Base-by-base conservation (phyloP, 2,113 vertebrate genomes). In the Hucho hucho region DNA sequence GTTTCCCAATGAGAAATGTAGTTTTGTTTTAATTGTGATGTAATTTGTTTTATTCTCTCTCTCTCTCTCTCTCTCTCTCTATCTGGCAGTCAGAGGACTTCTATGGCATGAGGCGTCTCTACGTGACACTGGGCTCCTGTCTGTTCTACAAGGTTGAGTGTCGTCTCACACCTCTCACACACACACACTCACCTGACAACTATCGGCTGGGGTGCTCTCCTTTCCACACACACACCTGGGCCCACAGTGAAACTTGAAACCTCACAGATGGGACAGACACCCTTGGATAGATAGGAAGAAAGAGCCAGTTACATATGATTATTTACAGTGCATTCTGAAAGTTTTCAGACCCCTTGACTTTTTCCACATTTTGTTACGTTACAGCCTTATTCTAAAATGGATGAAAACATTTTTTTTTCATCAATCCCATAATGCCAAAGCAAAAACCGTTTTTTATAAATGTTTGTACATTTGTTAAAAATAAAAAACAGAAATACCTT, bases 131-230 rank as follows among this genome's bases (percentile, higher is more conserved):
- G 75, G 98, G 98, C 37, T 97, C 96, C 73, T 98, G 96, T 87
- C 92, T 99, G 53, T 99, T 98, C 89, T 99, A 98, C 81, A 98
- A 97, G 95, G 98, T 99, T 43, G 83, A 43, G 91, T 71, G 4
- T 82, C 9, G 2, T 32, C 5, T 32, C 32, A 32, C 32, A 32
- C 32, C 29, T 37, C 7, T 9, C 64, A 28, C 14, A 46, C 1
- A 6, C 32, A 29, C 70, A 59, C 53, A 58, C 53, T n/a, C 56
- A 58, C 16, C 16, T 59, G 56, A 59, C 16, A 3, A 59, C 14
- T n/a, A 59, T 6, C 32, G 6, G 32, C 32, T 32, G 32, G 32
- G 32, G 5, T 1, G 32, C 32, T 32, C 32, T 32, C 32, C 32
- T 32, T 6, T 53, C 11, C 16, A 14, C 49, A 4, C 4, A 53